Evolutionary conservation across 2,113 vertebrate genomes (phyloP).

Genomic region (Ceratotherium simum): DNA sequence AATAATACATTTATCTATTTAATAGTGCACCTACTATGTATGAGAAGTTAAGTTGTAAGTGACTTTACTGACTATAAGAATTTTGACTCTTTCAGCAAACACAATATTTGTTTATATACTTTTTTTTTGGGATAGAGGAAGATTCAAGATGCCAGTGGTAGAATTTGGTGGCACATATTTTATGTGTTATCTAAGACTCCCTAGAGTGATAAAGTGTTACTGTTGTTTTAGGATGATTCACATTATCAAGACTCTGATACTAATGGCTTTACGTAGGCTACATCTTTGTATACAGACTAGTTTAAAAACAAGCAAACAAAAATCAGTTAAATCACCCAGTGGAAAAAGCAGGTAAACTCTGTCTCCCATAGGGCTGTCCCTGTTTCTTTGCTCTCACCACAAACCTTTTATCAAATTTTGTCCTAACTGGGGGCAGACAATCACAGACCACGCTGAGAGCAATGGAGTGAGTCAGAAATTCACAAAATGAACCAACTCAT

Average conservation of each 20-base stretch:
- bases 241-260: not conserved
- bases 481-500: constrained; percentile 3
- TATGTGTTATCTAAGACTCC: not conserved
- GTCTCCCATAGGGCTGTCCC: not conserved
- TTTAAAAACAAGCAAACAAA: not conserved
- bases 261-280: not conserved
- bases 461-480: not conserved
- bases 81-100: not conserved
- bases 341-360: not conserved
- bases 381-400: not conserved
- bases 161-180: not conserved
- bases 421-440: not conserved
- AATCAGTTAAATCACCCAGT: not conserved
- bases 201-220: not conserved
- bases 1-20: not conserved
- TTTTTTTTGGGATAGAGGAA: not conserved
- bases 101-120: not conserved
- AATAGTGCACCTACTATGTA: not conserved
- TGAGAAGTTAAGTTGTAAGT: not conserved
- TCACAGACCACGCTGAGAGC: not conserved
- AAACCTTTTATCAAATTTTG: not conserved
- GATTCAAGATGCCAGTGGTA: not conserved
- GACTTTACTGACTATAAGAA: not conserved
- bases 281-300: not conserved
- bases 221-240: not conserved